Evolutionary conservation across 2,113 vertebrate genomes (phyloP).

Genomic region (Ascaphus truei): DNA sequence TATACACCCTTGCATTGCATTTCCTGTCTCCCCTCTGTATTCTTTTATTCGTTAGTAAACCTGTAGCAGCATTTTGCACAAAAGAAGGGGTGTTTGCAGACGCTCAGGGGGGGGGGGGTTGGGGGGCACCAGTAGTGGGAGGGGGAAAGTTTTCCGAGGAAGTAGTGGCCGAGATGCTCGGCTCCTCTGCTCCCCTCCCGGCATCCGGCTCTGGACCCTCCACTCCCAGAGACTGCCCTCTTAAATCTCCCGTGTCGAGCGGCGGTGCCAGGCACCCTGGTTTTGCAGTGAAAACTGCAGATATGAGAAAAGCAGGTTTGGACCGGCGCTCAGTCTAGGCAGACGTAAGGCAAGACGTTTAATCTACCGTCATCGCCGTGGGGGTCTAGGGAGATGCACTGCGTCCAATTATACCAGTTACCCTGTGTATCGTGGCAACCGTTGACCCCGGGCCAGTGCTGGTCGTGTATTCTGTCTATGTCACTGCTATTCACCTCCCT

Average conservation of each 20-base stretch:
- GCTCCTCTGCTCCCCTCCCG: conserved; percentile 1
- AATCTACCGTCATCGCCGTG: conserved; percentile 84
- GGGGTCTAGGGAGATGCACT: conserved; percentile 88
- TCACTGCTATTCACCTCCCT: conserved; percentile 73
- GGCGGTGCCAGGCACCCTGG: conserved; percentile 39
- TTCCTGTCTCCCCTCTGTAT: conserved; percentile 44
- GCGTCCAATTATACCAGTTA: conserved; percentile 94
- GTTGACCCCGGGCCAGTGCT: conserved; percentile 87
- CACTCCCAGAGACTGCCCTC: conserved; percentile 45
- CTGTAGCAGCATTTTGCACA: conserved; percentile 86
- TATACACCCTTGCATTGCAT: conserved; percentile 66
- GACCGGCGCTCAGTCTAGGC: conserved; percentile 77
- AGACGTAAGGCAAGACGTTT: conserved; percentile 93
- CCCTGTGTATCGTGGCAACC: conserved; percentile 89
- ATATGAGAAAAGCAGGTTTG: conserved; percentile 57
- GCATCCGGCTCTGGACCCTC: conserved; percentile 6
- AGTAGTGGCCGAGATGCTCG: conserved; percentile 14
- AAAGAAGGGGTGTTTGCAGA: conserved; percentile 57
- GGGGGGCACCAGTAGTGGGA: conserved; percentile 6
- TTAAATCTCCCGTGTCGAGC: conserved; percentile 54
- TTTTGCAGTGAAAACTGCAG: conserved; percentile 65
- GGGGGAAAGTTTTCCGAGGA: conserved; percentile 10
- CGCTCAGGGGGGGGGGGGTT: conserved; percentile 47
- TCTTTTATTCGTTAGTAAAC: conserved; percentile 65
- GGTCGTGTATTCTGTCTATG: conserved; percentile 72